A percentile compares a stretch with the other conserved stretches of the same genome.
Evolutionary conservation across 2,113 vertebrate genomes (phyloP).

Genomic region (Lycaon pictus): DNA sequence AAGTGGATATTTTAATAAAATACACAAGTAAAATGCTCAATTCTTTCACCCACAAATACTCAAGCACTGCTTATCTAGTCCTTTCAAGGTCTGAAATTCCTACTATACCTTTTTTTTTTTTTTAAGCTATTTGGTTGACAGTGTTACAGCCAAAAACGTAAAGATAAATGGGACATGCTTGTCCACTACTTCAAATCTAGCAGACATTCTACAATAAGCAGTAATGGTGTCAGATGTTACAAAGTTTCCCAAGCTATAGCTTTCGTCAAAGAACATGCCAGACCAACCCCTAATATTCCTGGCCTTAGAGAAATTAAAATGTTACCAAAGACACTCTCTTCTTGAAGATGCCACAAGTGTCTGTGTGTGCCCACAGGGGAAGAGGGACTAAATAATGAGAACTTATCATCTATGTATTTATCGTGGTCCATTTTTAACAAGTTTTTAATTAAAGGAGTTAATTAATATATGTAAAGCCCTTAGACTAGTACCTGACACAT

Average conservation of each 20-base stretch:
- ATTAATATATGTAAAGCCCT: slow-evolving; percentile 20
- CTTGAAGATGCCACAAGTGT: not conserved
- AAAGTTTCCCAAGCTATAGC: slow-evolving; percentile 64
- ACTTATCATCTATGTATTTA: not conserved
- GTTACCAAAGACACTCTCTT: slow-evolving; percentile 44
- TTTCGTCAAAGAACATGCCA: slow-evolving; percentile 62
- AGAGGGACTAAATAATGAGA: not conserved
- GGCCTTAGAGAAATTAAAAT: not conserved
- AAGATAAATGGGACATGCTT: slow-evolving; percentile 42
- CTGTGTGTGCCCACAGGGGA: not conserved
- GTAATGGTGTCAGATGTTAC: slow-evolving; percentile 37
- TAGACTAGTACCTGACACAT: not conserved
- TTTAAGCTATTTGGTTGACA: slow-evolving; percentile 67
- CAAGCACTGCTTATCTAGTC: slow-evolving; percentile 79
- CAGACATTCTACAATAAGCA: slow-evolving; percentile 46
- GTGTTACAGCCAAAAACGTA: slow-evolving; percentile 55
- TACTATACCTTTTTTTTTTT: slow-evolving; percentile 62
- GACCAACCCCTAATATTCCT: not conserved
- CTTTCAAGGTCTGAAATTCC: slow-evolving; percentile 73
- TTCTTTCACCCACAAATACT: slow-evolving; percentile 81
- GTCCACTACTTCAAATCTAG: slow-evolving; percentile 59
- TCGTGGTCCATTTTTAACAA: slow-evolving; percentile 33
- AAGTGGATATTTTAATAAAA: slow-evolving; percentile 85
- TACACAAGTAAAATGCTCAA: slow-evolving; percentile 80
- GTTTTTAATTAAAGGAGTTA: slow-evolving; percentile 61